These are phyloP conservation scores for Panulirus ornatus DNA, from an alignment of 1,140 invertebrate species.

Conservation along the genomic window DNA sequence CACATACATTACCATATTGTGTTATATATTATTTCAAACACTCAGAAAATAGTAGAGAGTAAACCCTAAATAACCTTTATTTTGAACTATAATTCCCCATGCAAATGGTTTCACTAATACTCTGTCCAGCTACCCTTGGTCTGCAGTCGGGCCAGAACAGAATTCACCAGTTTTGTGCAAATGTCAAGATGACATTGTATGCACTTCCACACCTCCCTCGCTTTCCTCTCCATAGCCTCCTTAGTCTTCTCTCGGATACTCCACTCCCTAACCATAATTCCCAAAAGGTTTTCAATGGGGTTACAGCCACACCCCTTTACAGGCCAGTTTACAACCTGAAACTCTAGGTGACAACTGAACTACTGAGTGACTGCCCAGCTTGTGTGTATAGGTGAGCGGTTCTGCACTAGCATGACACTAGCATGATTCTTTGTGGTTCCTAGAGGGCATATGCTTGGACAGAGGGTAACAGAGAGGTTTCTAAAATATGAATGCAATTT, in stretches of 20 bases:
- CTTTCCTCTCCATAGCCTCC: background rate
- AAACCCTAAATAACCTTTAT: too few species aligned
- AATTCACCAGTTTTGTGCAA: background rate
- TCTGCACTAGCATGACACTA: too few species aligned
- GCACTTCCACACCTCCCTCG: conserved; percentile 1
- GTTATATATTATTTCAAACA: too few species aligned
- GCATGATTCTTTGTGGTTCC: background rate
- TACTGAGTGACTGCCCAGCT: background rate
- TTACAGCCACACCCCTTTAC: conserved; percentile 5
- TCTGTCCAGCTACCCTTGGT: background rate
- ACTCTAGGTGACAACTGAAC: conserved; percentile 13
- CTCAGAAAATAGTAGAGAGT: too few species aligned
- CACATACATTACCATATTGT: too few species aligned
- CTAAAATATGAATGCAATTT: conserved; percentile 29
- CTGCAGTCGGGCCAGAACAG: conserved; percentile 5
- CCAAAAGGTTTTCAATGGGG: conserved; percentile 22
- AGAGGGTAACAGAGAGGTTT: conserved; percentile 3
- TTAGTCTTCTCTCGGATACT: background rate
- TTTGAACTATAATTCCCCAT: too few species aligned
- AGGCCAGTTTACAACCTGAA: conserved; percentile 3
- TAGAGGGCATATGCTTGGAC: background rate
- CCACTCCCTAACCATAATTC: conserved; percentile 5
- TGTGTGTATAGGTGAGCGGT: background rate
- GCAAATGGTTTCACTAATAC: background rate
- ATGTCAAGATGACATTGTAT: background rate